phyloP scores from a whole-genome alignment of 2,797 vertebrate species.

The Argya squamiceps region DNA sequence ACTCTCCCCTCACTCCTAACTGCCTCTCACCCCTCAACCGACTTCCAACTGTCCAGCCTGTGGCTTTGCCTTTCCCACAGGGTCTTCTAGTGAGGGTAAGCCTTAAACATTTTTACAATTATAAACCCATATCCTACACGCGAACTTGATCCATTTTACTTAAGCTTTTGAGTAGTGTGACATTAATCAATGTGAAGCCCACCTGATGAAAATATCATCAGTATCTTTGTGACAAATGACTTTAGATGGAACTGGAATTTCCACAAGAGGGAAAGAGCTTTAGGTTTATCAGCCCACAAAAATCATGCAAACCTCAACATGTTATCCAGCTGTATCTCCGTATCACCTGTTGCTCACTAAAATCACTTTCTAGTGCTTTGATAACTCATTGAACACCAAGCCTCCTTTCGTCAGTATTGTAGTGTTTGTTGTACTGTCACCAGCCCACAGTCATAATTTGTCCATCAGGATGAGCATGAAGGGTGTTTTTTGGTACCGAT shows the following conservation, averaged over 20 bases:
- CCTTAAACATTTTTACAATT: not conserved
- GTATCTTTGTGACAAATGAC: not conserved
- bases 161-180: not conserved
- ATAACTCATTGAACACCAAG: not conserved
- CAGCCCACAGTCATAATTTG: not conserved
- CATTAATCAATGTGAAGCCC: not conserved
- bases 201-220: not conserved
- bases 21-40: not conserved
- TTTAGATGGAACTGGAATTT: not conserved
- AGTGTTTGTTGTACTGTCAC: not conserved
- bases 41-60: not conserved
- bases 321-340: not conserved
- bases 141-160: not conserved
- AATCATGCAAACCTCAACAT: not conserved
- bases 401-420: not conserved
- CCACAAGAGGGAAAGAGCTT: not conserved
- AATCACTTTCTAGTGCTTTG: not conserved
- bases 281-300: not conserved
- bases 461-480: fast-evolving
- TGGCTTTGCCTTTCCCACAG: not conserved
- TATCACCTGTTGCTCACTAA: not conserved
- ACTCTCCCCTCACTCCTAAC: not conserved
- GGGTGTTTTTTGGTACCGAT: not conserved
- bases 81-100: not conserved
- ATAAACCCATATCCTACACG: not conserved